These are phyloP conservation scores for Cyanoliseus patagonus DNA, from an alignment of 2,113 vertebrate genomes.

Conservation along the genomic window DNA sequence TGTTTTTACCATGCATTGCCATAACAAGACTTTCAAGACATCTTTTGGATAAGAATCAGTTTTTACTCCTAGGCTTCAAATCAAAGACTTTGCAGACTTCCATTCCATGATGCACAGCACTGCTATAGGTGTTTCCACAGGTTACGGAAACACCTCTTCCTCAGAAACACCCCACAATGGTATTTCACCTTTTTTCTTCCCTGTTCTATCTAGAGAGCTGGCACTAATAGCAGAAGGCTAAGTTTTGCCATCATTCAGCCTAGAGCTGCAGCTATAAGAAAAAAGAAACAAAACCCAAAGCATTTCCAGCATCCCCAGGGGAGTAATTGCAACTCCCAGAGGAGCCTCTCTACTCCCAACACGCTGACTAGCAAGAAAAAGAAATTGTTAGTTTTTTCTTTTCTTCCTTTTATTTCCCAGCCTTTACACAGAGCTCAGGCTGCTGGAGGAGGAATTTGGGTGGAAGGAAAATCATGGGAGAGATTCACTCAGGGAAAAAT, in stretches of 20 bases:
- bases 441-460: not conserved
- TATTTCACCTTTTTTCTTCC: not conserved
- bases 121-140: not conserved
- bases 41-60: not conserved
- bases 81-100: not conserved
- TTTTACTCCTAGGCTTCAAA: not conserved
- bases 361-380: not conserved
- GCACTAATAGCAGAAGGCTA: not conserved
- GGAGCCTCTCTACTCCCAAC: not conserved
- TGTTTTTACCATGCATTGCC: not conserved
- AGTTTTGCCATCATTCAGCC: not conserved
- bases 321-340: constrained; percentile 1
- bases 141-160: not conserved
- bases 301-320: not conserved
- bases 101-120: fast-evolving
- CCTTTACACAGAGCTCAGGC: not conserved
- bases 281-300: not conserved
- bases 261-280: not conserved
- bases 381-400: not conserved
- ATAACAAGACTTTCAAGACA: not conserved
- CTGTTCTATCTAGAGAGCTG: not conserved
- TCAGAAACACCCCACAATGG: not conserved
- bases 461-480: not conserved
- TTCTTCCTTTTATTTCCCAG: not conserved
- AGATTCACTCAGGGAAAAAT: not conserved